phyloP scores from a whole-genome alignment of 2,113 vertebrate species.

The Daboia siamensis region DNA sequence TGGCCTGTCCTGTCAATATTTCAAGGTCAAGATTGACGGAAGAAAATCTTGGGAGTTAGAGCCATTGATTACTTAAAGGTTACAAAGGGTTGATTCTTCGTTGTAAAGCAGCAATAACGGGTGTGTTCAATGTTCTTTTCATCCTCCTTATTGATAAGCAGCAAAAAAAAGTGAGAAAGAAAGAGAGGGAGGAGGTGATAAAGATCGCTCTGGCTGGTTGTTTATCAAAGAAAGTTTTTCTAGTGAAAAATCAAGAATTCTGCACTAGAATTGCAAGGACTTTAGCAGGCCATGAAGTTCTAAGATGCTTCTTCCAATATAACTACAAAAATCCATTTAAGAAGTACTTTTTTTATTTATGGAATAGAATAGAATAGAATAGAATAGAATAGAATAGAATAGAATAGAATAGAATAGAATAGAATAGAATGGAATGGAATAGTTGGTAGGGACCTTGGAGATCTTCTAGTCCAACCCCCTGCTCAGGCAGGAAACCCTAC shows the following conservation, averaged over 20 bases:
- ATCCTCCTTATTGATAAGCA: conserved; percentile 29
- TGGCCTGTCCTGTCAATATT: conserved; percentile 11
- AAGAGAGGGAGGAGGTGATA: neutral
- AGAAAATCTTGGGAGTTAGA: conserved; percentile 25
- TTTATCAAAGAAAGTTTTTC: neutral
- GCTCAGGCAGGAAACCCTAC: no score
- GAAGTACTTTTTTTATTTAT: neutral
- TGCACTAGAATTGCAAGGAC: neutral
- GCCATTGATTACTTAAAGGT: conserved; percentile 50
- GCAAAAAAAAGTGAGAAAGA: neutral
- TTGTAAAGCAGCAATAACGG: conserved; percentile 37
- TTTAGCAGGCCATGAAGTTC: neutral
- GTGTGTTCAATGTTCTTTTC: conserved; percentile 47
- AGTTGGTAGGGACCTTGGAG: no score
- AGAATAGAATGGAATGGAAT: no score
- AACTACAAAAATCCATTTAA: no score
- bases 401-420: no score
- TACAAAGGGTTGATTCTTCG: conserved; percentile 16
- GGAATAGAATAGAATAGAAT: no score
- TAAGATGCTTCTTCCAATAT: neutral
- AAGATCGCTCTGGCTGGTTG: neutral
- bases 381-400: no score
- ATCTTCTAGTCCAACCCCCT: no score
- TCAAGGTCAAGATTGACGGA: conserved; percentile 50
- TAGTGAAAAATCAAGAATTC: neutral